A percentile compares a stretch with the other conserved stretches of the same genome.
Conservation (phyloP, 2,797 vertebrate genomes). For the Rousettus madagascariensis region DNA sequence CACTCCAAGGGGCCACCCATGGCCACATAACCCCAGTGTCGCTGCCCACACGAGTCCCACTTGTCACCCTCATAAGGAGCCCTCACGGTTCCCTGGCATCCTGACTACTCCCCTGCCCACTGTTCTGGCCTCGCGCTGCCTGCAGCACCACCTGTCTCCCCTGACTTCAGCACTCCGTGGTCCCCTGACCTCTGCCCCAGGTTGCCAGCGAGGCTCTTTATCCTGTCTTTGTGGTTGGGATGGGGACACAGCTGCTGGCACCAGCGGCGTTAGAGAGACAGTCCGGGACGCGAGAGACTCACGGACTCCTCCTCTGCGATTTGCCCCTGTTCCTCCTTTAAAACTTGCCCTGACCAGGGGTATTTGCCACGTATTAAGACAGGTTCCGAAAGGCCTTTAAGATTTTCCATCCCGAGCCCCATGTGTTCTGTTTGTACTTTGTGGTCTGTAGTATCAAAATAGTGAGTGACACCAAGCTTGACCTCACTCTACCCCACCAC, state of each 20-base stretch:
- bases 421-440: not conserved
- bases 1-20: not conserved
- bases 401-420: not conserved
- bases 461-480: not conserved
- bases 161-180: not conserved
- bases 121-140: not conserved
- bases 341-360: not conserved
- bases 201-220: too few relatives aligned
- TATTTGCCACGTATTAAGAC: not conserved
- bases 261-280: not conserved
- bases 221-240: not conserved
- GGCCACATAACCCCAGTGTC: not conserved
- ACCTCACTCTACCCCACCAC: not conserved
- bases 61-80: not conserved
- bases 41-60: not conserved
- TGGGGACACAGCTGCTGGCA: not conserved
- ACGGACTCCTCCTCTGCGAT: not conserved
- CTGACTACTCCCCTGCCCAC: accelerated
- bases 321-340: not conserved
- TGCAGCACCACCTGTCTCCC: not conserved
- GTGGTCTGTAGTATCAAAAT: not conserved
- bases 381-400: not conserved
- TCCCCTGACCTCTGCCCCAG: not conserved
- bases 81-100: not conserved
- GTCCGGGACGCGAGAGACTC: not conserved